Evolutionary conservation across 2,113 vertebrate species (phyloP), one percentile per base, ranked within the genome.

Genomic region (Oreochromis spilurus): DNA sequence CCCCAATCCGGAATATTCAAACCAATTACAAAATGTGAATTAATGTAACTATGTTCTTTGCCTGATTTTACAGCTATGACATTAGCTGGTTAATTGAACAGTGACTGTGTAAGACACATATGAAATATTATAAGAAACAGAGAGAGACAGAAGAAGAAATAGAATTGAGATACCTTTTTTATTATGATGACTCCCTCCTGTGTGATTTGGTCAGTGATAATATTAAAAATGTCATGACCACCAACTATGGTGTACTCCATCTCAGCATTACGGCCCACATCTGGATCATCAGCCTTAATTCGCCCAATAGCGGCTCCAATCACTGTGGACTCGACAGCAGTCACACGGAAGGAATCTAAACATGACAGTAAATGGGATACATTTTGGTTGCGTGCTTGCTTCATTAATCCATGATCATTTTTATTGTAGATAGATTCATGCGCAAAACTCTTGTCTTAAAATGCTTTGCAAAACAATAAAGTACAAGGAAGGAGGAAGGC

Each of bases 121-220:
- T n/a, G 12, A 1, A 13, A 58, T 26, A 29, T 1, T 9, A 7
- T 50, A 31, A 26, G 16, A 40, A 17, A 16, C 6, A 24, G 14
- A 80, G 62, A n/a, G 84, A 84, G 40, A 19, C 29, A 3, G 21
- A 24, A 34, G 5, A 1, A 45, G 3, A 13, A 9, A 8, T 2
- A 54, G 40, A 8, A 11, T 17, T 40, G 86, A 84, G 6, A 94
- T 92, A 99, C 98, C 97, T 98, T 97, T 96, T 98, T 98, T 90
- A 99, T 97, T 82, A 96, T 97, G 95, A 99, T 97, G 88, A 99
- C 96, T 81, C 98, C 99, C 94, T 99, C 98, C 89, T 99, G 98
- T 29, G 98, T 98, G 31, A 96, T 95, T 92, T 98, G 96, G 95
- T 99, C 98, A 34, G 98, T 99, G 93, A 97, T 54, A 50, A 99